Base-by-base conservation (phyloP, 2,888 invertebrate genomes). In the Pecten maximus region DNA sequence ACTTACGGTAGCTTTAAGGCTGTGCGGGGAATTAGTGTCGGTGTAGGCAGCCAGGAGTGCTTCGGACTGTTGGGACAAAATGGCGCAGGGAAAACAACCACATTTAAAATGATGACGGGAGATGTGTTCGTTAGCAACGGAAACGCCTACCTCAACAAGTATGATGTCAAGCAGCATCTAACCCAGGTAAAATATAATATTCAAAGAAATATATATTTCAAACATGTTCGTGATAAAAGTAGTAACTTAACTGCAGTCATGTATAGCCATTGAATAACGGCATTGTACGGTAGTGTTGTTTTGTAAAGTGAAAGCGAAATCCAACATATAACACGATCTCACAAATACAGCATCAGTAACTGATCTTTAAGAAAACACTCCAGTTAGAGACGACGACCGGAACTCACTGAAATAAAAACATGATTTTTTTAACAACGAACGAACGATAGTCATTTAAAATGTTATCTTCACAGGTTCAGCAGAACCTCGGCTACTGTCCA, bases 11-110 rank as follows among this genome's bases (percentile, higher is more conserved):
- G 97, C 60, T 94, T 95, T 60, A 93, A 95, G 40, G 96, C 96
- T 35, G 96, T 96, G 6, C 95, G 96, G 90, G 92, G 94, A 89
- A 91, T 96, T 6, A 94, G 94, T 91, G 92, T 96, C 35, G 96
- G 96, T 1, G 94, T 97, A 2, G 94, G 95, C n/a, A 93, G 94
- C 60, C 95, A 96, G 40, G 98, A 98, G 97, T 98, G 98, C 96
- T 98, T 98, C 94, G 98, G 98, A 0, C 97, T 99, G 8, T 97
- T 99, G 88, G 96, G 99, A 0, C 98, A 98, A 94, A 99, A 99
- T 96, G 98, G 99, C 0, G 98, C 98, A 0, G 98, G 98, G 15
- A 99, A 99, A 96, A 98, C 98, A 3, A 98, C 98, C 0, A 98
- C 98, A 19, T 99, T 99, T 97, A 98, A 97, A 97, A 97, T 97